Percentiles rank a stretch among this genome's conserved stretches.
Conservation (phyloP, 2,113 vertebrate species). For the Notarius lentiginosus region DNA sequence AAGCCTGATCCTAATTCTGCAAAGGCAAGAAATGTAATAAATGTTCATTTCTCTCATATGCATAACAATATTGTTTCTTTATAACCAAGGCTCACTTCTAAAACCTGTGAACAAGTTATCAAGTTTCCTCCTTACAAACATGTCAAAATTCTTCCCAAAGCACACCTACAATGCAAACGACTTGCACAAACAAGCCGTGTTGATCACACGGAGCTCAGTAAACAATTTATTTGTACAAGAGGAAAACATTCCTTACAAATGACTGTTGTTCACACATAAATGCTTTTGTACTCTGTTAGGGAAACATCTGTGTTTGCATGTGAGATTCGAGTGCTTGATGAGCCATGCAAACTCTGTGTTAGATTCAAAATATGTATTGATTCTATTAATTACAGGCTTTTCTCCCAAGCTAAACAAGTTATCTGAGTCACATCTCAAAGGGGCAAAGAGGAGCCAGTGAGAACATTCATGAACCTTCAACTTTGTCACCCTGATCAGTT, state of each 20-base stretch:
- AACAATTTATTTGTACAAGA: not conserved
- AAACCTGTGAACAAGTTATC: not conserved
- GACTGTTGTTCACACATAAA: not conserved
- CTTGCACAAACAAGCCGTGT: slow-evolving; percentile 10
- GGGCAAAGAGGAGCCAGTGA: not conserved
- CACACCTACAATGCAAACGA: not conserved
- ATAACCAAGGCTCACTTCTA: not conserved
- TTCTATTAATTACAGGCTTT: not conserved
- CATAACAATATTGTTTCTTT: not conserved
- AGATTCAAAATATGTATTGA: not conserved
- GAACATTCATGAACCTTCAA: not conserved
- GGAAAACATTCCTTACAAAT: slow-evolving; percentile 20
- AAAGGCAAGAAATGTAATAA: not conserved
- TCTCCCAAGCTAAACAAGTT: not conserved
- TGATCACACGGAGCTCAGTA: not conserved
- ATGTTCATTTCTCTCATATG: not conserved
- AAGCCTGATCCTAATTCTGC: not conserved
- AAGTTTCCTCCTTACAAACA: not conserved
- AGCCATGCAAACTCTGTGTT: not conserved
- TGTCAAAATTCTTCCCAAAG: not conserved
- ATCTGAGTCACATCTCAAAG: not conserved
- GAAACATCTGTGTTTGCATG: not conserved
- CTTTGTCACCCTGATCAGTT: not conserved
- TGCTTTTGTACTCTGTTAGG: not conserved
- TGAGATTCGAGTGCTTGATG: not conserved